Base-by-base conservation (phyloP, 2,113 vertebrate species). In the Acinonyx jubatus region DNA sequence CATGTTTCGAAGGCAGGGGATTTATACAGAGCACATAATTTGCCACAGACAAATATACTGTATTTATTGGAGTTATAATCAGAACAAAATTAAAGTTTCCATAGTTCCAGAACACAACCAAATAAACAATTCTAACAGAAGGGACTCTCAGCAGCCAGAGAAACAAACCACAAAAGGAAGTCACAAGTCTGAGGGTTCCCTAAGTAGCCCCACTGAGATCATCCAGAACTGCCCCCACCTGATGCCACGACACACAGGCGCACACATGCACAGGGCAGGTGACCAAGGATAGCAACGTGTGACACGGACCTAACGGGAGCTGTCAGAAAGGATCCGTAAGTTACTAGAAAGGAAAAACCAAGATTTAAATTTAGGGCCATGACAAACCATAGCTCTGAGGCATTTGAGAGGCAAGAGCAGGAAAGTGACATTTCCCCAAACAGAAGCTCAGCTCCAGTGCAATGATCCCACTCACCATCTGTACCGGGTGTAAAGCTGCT, bases 311-410 rank as follows among this genome's bases (percentile, higher is more conserved):
- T 50, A 65, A 55, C 1, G 38, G 25, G 3, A 55, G 31, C 69
- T 85, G 16, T 81, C 16, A 76, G 61, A 29, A 96, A 89, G 27
- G 66, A 69, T 36, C 66, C 29, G 11, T 14, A n/a, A 15, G 6
- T 63, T 76, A 82, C 52, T 29, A 68, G 85, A 48, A 78, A 91
- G 66, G 23, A 57, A 85, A 66, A 87, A 29, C 27, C 68, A 84
- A 65, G 65, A 41, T 93, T 94, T 92, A 96, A 96, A 97, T 96
- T 91, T 93, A 93, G 66, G 50, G 82, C 52, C 45, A 76, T 66
- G 29, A 84, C 69, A 48, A 96, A 85, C 79, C 92, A 69, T 9
- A 66, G 55, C 71, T 92, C 74, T 38, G 65, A 93, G 81, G 97
- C 84, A 52, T 31, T 41, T 83, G 73, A 94, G 93, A 97, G 91